Base-by-base conservation (phyloP, 2,797 vertebrate genomes). In the Cuniculus paca region DNA sequence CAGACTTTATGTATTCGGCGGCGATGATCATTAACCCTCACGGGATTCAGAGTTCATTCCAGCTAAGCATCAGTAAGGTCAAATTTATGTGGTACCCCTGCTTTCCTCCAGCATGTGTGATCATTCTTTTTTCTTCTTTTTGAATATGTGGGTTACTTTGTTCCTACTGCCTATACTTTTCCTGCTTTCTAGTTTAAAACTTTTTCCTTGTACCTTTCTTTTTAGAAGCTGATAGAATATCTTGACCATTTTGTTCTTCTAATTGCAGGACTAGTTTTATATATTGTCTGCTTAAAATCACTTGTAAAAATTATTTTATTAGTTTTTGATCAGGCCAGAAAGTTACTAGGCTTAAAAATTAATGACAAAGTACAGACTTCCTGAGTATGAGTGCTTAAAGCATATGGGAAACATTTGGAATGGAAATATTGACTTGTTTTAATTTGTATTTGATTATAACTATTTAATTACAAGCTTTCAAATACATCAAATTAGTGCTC, bases 391-490 rank as follows among this genome's bases (percentile, higher is more conserved):
- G 74, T 75, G 52, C 65, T 91, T 75, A 6, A 93, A 88, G 70
- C 54, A 3, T n/a, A 6, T 54, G 48, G 36, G 8, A 78, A 56
- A 39, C n/a, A 3, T 50, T 88, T 88, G 54, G 50, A 85, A 74
- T 93, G 60, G 75, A 72, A 42, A 70, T n/a, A 13, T n/a, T 31
- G 60, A 75, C 56, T 39, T 77, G 75, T 10, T 82, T 54, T 87
- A 34, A 28, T 56, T 36, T 91, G 87, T 26, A 81, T 94, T 86
- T 94, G 65, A 82, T 61, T 95, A 12, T 31, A 95, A 20, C 70
- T 96, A 42, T 88, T 90, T 75, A 78, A 78, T 94, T 97, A 83
- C 5, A 16, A 92, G 81, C 42, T 91, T 97, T 95, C 50, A 72
- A 70, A 48, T n/a, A 61, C 39, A 95, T 50, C 52, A 92, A 84